These are phyloP conservation scores for Brachionus manjavacas DNA, from an alignment of 1,140 invertebrate genomes.

Conservation along the genomic window DNA sequence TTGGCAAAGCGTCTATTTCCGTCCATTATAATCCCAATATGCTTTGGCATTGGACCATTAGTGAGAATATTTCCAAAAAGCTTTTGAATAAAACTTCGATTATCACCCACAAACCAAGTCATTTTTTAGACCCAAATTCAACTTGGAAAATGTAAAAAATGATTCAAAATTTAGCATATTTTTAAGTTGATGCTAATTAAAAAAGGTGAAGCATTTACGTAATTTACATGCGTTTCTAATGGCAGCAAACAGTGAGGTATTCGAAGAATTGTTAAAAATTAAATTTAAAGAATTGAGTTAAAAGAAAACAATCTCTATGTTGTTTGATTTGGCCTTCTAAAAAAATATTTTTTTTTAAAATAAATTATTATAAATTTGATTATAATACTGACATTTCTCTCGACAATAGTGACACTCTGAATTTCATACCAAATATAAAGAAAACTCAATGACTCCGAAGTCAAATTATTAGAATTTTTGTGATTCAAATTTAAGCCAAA, in stretches of 20 bases:
- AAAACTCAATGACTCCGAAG: too few relatives aligned
- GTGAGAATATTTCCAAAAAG: neutral
- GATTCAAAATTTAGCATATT: neutral
- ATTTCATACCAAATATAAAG: too few relatives aligned
- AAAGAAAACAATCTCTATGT: too few relatives aligned
- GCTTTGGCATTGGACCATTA: constrained; percentile 72
- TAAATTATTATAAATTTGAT: too few relatives aligned
- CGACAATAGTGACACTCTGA: too few relatives aligned
- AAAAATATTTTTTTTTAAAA: too few relatives aligned
- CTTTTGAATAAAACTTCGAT: neutral
- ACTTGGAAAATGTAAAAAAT: neutral
- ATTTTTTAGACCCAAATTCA: neutral
- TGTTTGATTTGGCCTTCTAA: too few relatives aligned
- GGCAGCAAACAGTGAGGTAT: neutral
- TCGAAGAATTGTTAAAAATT: too few relatives aligned
- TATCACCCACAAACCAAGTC: constrained; percentile 2
- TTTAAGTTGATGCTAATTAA: neutral
- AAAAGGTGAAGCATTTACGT: neutral
- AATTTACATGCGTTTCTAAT: neutral
- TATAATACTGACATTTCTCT: too few relatives aligned
- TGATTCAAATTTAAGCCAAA: too few relatives aligned
- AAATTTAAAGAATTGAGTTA: too few relatives aligned
- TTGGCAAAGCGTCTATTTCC: constrained; percentile 90
- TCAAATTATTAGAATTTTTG: too few relatives aligned
- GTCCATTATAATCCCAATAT: constrained; percentile 97